Evolutionary conservation across 2,797 vertebrate species (phyloP), one percentile per base, ranked within the genome.

Genomic region (Saxicola maurus): DNA sequence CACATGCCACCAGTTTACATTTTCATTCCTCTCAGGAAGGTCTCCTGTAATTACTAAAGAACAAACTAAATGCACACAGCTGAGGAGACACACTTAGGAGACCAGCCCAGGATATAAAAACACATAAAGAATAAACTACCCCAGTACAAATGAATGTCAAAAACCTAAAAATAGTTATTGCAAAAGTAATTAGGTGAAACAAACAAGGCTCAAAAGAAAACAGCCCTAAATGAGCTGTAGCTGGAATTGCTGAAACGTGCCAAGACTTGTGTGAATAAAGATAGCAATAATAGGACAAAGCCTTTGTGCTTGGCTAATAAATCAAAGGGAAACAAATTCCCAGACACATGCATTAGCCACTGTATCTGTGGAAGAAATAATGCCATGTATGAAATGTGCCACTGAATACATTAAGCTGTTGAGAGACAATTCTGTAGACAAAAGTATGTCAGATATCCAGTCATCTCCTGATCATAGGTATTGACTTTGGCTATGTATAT

Each of bases 101-200:
- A 82, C 37, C 33, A 72, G 80, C 10, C 17, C 2, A 12, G 40
- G 27, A 43, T 42, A 88, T 78, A 90, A 92, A 91, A 90, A 7
- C 43, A 82, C 31, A 66, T 66, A 53, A 91, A 83, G 37, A 83
- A 75, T 59, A 81, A 88, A 91, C 51, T 55, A 80, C 8, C 42
- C 65, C 11, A 43, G 35, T 71, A 77, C 65, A 86, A 94, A 80
- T 48, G 13, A 77, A 82, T 85, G 65, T 71, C 3, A 1, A 49
- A 90, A 89, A 17, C 30, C 61, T 77, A 85, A 82, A 93, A 88
- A 90, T 35, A 87, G 43, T 80, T 90, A 42, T 59, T 91, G 40
- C n/a, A 15, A 74, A 93, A 90, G 77, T 86, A 94, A 87, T 92
- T 87, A 82, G 37, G 37, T 84, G 61, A 90, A 92, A 82, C 57